These are phyloP conservation scores for Dermatemys mawii DNA, from an alignment of 2,113 vertebrate genomes.

Conservation along the genomic window DNA sequence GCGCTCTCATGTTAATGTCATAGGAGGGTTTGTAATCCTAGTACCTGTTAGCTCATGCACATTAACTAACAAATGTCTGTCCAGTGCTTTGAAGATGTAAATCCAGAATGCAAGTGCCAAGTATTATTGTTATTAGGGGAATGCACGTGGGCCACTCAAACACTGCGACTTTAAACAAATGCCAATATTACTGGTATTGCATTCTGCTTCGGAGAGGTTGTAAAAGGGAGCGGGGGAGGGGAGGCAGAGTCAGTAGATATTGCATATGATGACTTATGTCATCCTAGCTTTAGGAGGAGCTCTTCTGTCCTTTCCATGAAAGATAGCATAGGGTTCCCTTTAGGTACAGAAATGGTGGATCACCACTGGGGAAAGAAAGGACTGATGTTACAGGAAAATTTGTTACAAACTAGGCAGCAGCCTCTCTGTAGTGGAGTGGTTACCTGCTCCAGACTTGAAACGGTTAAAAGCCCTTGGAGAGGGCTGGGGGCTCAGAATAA, in stretches of 20 bases:
- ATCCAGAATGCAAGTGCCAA: conserved; percentile 36
- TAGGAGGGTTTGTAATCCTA: background rate
- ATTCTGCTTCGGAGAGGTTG: background rate
- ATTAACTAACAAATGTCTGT: conserved; percentile 57
- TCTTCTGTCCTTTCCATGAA: background rate
- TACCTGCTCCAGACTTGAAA: too few species aligned
- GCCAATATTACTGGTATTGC: background rate
- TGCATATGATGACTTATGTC: background rate
- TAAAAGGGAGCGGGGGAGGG: background rate
- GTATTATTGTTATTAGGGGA: conserved; percentile 7
- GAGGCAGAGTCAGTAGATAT: background rate
- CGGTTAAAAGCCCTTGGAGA: too few species aligned
- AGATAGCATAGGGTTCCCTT: background rate
- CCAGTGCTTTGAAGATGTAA: background rate
- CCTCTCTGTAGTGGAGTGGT: too few species aligned
- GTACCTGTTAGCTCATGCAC: conserved; percentile 55
- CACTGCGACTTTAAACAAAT: background rate
- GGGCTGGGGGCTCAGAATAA: too few species aligned
- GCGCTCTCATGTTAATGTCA: background rate
- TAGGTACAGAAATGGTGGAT: background rate
- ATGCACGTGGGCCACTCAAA: conserved; percentile 9
- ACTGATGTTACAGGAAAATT: background rate
- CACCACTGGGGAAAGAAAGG: background rate
- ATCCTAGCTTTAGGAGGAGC: background rate
- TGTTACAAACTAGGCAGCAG: background rate